Base-by-base conservation (phyloP, 2,888 invertebrate species). In the Lordiphosa andalusiaca region DNA sequence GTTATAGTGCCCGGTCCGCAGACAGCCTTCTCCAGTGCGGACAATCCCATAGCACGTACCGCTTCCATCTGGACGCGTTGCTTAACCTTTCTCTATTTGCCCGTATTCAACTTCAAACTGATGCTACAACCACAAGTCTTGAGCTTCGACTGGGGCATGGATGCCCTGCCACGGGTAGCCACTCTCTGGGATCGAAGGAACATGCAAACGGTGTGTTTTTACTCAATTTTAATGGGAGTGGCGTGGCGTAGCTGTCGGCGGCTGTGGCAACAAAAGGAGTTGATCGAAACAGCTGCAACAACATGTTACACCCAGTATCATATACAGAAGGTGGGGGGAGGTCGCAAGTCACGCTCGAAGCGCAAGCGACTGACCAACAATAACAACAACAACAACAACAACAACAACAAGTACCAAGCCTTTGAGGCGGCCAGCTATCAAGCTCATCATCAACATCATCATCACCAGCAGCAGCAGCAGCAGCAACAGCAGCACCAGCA, bases 111-210 rank as follows among this genome's bases (percentile, higher is more conserved):
- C 90, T 94, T 97, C 84, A 93, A 93, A 89, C 92, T 98, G 84
- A 91, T 98, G 62, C 88, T 98, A 38, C 96, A 94, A 89, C 98
- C 98, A 5, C 92, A 93, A 76, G 93, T 94, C 73, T 91, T 99
- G 53, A 98, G 98, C 89, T 99, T 98, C 90, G 98, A 99, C 90
- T 99, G 98, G 99, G 98, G 98, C 23, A 98, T 99, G 98, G 97
- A 98, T 81, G 95, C 98, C 1, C 93, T 99, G 83, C 97, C 98
- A 6, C 92, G 96, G 63, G 93, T 99, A 74, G 93, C 93, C 46
- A 92, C 93, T 25, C 76, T 96, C 13, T 91, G 93, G 80, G 98
- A 99, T 89, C 91, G 92, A 4, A 92, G 98, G 69, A 97, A 97
- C 89, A 88, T 95, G 54, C 91, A 93, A 65, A 93, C 96, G 3